Conservation (phyloP, 2,888 invertebrate species). For the Pammene aurita region DNA sequence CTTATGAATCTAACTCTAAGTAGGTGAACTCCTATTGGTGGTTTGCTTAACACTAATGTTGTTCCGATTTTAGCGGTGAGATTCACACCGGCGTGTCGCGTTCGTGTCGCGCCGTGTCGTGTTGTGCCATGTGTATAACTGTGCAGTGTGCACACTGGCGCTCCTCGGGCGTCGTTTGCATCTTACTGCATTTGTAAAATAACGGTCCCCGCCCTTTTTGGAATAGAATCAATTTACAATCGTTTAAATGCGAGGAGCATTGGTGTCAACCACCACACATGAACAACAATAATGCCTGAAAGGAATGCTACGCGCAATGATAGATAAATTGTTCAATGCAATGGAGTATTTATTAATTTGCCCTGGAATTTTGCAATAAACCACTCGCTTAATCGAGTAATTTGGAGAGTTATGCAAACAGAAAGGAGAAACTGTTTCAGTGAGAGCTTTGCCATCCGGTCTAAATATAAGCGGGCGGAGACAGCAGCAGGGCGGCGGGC, state of each 20-base stretch:
- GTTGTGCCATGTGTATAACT: constrained; percentile 61
- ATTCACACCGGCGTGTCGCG: constrained; percentile 57
- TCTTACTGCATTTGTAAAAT: constrained; percentile 62
- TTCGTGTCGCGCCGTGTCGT: constrained; percentile 49
- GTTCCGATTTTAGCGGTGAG: constrained; percentile 46
- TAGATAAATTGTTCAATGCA: constrained; percentile 35
- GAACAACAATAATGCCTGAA: not conserved
- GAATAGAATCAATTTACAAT: constrained; percentile 58
- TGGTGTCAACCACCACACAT: constrained; percentile 6
- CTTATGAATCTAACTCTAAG: no score
- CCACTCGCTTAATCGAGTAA: constrained; percentile 57
- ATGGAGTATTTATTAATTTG: constrained; percentile 6
- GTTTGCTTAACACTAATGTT: constrained; percentile 58
- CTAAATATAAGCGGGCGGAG: constrained; percentile 76
- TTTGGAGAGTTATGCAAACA: constrained; percentile 68
- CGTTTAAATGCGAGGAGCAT: constrained; percentile 26
- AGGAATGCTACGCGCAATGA: constrained; percentile 5
- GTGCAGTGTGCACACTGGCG: constrained; percentile 54
- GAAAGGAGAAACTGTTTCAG: constrained; percentile 75
- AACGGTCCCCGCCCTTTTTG: constrained; percentile 70
- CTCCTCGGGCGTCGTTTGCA: constrained; percentile 58
- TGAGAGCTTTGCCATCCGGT: constrained; percentile 72
- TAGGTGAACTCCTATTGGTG: not conserved
- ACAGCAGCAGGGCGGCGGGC: constrained; percentile 61
- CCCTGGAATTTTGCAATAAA: constrained; percentile 52